phyloP scores from a whole-genome alignment of 2,797 vertebrate genomes.

The Sparus aurata region DNA sequence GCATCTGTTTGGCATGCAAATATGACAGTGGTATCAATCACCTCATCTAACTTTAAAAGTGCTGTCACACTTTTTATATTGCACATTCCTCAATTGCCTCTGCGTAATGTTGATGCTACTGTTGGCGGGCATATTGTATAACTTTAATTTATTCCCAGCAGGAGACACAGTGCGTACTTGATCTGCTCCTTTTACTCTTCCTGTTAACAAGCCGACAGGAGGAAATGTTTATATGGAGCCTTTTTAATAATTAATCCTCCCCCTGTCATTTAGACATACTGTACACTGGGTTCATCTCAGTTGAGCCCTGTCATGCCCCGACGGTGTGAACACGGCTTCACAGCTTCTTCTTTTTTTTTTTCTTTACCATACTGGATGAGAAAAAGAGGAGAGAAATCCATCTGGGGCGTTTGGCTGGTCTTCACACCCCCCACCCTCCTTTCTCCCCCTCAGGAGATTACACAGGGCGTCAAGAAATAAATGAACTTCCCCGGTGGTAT shows the following conservation, averaged over 20 bases:
- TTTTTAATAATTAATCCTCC: constrained; percentile 30
- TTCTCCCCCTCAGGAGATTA: constrained; percentile 55
- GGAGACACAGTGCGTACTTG: not conserved
- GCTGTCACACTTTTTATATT: not conserved
- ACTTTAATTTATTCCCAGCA: not conserved
- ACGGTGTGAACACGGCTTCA: constrained; percentile 24
- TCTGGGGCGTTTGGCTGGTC: constrained; percentile 44
- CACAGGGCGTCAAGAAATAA: constrained; percentile 69
- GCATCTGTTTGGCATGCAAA: too few relatives aligned
- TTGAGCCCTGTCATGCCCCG: constrained; percentile 16
- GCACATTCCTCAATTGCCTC: not conserved
- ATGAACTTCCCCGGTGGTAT: constrained; percentile 73
- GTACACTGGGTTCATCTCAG: not conserved
- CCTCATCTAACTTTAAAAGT: not conserved
- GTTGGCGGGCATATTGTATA: not conserved
- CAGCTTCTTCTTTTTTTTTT: not conserved
- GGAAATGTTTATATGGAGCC: constrained; percentile 2
- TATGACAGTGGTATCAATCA: not conserved
- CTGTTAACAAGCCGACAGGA: constrained; percentile 10
- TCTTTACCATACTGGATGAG: constrained; percentile 41
- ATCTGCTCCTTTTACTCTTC: constrained; percentile 1
- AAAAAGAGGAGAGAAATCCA: constrained; percentile 31
- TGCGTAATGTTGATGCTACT: not conserved
- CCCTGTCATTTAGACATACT: constrained; percentile 10
- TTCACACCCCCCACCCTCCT: constrained; percentile 1